A percentile compares a stretch with the other conserved stretches of the same genome.
Conservation (phyloP, 2,113 vertebrate species). For the Ictidomys tridecemlineatus region DNA sequence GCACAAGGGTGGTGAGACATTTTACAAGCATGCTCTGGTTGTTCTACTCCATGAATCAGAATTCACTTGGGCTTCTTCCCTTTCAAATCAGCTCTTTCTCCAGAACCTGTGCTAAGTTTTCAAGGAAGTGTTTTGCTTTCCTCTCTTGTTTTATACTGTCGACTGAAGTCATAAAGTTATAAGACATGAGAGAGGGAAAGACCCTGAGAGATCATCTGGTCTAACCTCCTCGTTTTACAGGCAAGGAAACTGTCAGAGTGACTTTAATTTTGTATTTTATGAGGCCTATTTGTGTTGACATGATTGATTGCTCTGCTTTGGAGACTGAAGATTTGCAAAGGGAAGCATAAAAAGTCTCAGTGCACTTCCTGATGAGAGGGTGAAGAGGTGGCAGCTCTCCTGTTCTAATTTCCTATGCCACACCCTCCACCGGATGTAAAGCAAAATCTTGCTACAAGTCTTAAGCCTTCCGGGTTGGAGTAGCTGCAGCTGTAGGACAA, state of each 20-base stretch:
- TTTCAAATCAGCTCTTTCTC: neutral
- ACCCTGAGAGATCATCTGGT: conserved; percentile 51
- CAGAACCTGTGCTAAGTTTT: neutral
- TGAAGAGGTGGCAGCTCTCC: neutral
- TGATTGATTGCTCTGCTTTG: conserved; percentile 53
- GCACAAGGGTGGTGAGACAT: neutral
- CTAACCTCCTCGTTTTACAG: conserved; percentile 36
- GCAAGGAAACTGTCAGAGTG: conserved; percentile 56
- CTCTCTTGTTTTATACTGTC: conserved; percentile 54
- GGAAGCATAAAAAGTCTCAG: neutral
- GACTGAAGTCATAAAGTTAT: conserved; percentile 58
- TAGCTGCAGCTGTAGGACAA: neutral
- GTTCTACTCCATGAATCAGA: neutral
- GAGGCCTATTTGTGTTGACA: conserved; percentile 70
- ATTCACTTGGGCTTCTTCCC: conserved; percentile 11
- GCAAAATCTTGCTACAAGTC: neutral
- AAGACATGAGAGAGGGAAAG: conserved; percentile 1
- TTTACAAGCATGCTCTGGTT: conserved; percentile 24
- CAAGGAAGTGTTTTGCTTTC: neutral
- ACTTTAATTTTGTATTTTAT: conserved; percentile 68
- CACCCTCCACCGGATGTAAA: neutral
- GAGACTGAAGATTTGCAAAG: conserved; percentile 50
- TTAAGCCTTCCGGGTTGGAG: neutral
- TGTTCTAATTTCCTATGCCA: neutral
- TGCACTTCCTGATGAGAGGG: neutral